Base-by-base conservation (phyloP, 2,888 invertebrate species). In the Tuberolachnus salignus region DNA sequence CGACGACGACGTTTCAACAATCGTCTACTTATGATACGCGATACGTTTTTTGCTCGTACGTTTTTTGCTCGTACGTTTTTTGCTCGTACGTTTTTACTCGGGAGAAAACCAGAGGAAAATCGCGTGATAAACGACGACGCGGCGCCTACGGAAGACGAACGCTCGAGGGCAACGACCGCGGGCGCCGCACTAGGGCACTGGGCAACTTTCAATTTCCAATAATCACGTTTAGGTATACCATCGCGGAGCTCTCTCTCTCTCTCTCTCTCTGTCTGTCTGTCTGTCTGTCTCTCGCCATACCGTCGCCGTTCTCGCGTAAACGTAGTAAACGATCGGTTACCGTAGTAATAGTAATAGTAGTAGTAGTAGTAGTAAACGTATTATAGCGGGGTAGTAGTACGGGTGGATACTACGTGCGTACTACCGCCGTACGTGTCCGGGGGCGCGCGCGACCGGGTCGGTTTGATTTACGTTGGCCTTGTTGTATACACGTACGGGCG, bases 171-270 rank as follows among this genome's bases (percentile, higher is more conserved):
- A 26, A 59, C 71, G 49, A 34, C 49, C 46, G 46, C 46, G 46
- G n/a, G 23, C 59, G 59, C 14, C 3, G 71, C 59, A 59, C 59
- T 9, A 46, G 71, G 26, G 57, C 26, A 59, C 49, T 26, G 71
- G 71, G 16, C 6, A 59, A 72, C 71, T 72, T 72, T 72, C 71
- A 72, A 72, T 72, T 59, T 72, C 59, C 59, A 46, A 72, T 72
- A 72, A 59, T 49, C 71, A 19, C 59, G 71, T n/a, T n/a, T n/a
- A n/a, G 42, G 42, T 34, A 34, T 34, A 34, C 63, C 46, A 6
- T 6, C 23, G 66, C 49, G 46, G 16, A 11, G 46, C 46, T n/a
- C 57, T 46, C 23, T 10, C 66, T 16, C n/a, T 46, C 8, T 42
- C 1, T 10, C 42, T 14, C 57, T 46, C 23, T 10, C 66, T 16